Evolutionary conservation across 2,797 vertebrate species (phyloP), one percentile per base, ranked within the genome.

Genomic region (Peromyscus attwateri): DNA sequence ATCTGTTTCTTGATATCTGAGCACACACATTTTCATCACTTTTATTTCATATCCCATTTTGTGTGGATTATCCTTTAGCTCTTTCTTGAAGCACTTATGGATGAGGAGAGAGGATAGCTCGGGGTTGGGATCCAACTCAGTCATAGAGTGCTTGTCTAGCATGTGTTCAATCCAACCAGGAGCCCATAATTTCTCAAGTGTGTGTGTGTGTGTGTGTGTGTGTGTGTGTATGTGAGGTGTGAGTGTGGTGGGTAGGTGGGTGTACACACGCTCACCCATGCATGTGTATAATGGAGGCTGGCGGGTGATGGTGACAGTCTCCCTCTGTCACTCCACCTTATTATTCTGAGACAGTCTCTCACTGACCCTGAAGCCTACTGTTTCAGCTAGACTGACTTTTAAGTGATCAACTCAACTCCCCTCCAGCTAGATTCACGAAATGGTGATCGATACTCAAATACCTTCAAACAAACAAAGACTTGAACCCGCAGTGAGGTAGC

Each of bases 1-100:
- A 80, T 84, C 52, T 91, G 7, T 76, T 84, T 96, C 73, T 93
- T 82, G 29, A 57, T 93, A 4, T 94, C 37, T 49, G 73, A 89
- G 64, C 60, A 94, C 43, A 87, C 40, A n/a, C 19, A 92, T 73
- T 94, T 94, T 82, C 81, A 94, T 77, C 31, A 71, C 40, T 94
- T 93, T 82, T 52, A 92, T 55, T 77, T 94, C 3, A 60, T 49
- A 27, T 12, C 19, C n/a, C 60, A 55, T 89, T 89, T 91, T 89
- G 81, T 85, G 37, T 80, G 37, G 93, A 79, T 77, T 64, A 73
- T 66, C 52, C 73, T 40, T 95, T 92, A 89, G 52, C 91, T 95
- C 5, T 90, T 94, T 80, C 80, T 83, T 93, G 92, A 75, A 87
- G 43, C 27, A 43, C 6, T 83, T 93, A 17, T 1, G 62, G 40